Percentiles rank a stretch among this genome's conserved stretches.
phyloP scores from a whole-genome alignment of 2,888 invertebrate genomes.

The Lamellibrachia columna region DNA sequence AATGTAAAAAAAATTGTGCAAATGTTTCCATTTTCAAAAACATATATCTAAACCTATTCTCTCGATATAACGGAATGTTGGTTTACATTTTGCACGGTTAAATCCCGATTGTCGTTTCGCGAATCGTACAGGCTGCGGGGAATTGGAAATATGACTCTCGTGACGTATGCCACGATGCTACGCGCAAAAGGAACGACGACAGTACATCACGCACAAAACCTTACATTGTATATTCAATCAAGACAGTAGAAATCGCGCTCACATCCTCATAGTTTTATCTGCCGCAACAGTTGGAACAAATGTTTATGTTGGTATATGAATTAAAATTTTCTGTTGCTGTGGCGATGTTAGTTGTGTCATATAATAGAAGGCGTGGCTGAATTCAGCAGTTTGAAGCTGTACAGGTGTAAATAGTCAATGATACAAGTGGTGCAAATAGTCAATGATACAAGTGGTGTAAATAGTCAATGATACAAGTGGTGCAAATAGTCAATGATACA shows the following conservation, averaged over 20 bases:
- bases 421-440: too few relatives aligned
- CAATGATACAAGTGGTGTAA: too few relatives aligned
- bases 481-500: too few relatives aligned
- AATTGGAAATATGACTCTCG: background rate
- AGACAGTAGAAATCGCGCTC: background rate
- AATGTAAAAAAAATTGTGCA: too few relatives aligned
- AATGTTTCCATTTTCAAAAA: too few relatives aligned
- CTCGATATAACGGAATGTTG: background rate
- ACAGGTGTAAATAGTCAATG: too few relatives aligned
- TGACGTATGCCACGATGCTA: background rate
- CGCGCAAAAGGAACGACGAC: background rate
- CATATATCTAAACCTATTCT: background rate
- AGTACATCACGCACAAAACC: background rate
- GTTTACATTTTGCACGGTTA: background rate
- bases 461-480: too few relatives aligned
- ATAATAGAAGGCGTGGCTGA: too few relatives aligned
- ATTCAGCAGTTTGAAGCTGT: too few relatives aligned
- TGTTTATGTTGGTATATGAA: too few relatives aligned
- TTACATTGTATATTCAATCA: background rate
- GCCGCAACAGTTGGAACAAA: background rate
- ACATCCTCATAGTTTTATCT: background rate
- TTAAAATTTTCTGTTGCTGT: too few relatives aligned
- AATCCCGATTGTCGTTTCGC: background rate
- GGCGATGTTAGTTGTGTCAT: too few relatives aligned
- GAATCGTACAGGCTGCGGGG: background rate